Conservation (phyloP, 2,797 vertebrate species). For the Premnoplex brunnescens region DNA sequence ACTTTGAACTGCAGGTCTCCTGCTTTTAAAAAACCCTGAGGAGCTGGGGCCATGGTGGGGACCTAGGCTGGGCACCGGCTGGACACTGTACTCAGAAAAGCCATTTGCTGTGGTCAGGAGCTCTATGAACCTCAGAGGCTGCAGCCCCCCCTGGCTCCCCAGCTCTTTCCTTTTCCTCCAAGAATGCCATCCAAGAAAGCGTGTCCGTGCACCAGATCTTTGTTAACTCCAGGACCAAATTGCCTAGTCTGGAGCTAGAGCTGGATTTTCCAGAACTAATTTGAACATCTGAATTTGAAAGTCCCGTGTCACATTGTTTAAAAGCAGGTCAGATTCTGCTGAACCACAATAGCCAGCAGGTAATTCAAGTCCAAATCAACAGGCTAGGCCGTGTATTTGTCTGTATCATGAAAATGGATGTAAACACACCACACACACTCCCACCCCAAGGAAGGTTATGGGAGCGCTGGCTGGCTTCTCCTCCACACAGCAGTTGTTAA, state of each 20-base stretch:
- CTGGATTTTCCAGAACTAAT: not conserved
- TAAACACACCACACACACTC: not conserved
- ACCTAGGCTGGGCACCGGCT: not conserved
- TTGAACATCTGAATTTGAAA: not conserved
- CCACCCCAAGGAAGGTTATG: not conserved
- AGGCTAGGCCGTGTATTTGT: not conserved
- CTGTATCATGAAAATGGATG: not conserved
- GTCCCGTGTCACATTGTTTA: not conserved
- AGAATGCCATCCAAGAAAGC: not conserved
- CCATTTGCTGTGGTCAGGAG: not conserved
- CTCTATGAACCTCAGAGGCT: not conserved
- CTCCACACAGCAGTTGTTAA: not conserved
- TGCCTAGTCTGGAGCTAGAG: not conserved
- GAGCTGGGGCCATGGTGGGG: not conserved
- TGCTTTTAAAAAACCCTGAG: not conserved
- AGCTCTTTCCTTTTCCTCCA: not conserved
- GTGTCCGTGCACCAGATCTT: not conserved
- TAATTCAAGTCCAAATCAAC: not conserved
- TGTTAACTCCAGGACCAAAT: not conserved
- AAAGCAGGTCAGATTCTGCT: not conserved
- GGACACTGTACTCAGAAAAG: not conserved
- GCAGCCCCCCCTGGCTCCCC: not conserved
- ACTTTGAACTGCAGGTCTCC: not conserved
- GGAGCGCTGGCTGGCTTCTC: not conserved
- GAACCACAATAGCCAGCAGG: not conserved